phyloP scores from a whole-genome alignment of 2,113 vertebrate species.

The Gopherus evgoodei region DNA sequence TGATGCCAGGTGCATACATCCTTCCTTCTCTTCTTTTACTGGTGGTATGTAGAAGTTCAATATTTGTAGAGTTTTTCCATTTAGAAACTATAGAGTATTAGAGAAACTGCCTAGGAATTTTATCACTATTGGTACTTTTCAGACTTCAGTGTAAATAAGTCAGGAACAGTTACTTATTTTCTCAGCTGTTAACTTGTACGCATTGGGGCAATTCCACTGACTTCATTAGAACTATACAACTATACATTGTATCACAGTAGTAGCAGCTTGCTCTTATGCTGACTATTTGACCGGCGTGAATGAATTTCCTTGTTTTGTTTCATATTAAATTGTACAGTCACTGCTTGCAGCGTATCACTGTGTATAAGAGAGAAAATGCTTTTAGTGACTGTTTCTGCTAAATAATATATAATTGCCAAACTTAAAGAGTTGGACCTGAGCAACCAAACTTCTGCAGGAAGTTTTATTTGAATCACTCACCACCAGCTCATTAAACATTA shows the following conservation, averaged over 20 bases:
- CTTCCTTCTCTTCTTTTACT: constrained; percentile 22
- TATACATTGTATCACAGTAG: neutral
- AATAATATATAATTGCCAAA: rapidly evolving
- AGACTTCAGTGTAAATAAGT: neutral
- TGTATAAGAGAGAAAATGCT: neutral
- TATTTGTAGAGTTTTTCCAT: constrained; percentile 1
- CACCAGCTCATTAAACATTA: neutral
- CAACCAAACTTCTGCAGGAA: constrained; percentile 5
- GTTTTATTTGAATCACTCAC: neutral
- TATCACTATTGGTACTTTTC: constrained; percentile 8
- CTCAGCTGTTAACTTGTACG: neutral
- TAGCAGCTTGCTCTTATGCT: neutral
- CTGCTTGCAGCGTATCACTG: neutral
- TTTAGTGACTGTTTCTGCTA: neutral
- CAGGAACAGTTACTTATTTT: neutral
- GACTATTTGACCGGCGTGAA: constrained; percentile 2
- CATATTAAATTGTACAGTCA: neutral
- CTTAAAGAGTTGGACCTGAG: neutral
- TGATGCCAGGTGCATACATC: neutral
- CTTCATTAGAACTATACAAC: constrained; percentile 5
- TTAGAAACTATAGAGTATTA: neutral
- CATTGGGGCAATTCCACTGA: neutral
- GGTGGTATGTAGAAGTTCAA: constrained; percentile 32
- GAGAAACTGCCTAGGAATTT: constrained; percentile 34
- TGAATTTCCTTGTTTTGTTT: neutral